phyloP scores from a whole-genome alignment of 1,140 invertebrate genomes.

The Magallana angulata region DNA sequence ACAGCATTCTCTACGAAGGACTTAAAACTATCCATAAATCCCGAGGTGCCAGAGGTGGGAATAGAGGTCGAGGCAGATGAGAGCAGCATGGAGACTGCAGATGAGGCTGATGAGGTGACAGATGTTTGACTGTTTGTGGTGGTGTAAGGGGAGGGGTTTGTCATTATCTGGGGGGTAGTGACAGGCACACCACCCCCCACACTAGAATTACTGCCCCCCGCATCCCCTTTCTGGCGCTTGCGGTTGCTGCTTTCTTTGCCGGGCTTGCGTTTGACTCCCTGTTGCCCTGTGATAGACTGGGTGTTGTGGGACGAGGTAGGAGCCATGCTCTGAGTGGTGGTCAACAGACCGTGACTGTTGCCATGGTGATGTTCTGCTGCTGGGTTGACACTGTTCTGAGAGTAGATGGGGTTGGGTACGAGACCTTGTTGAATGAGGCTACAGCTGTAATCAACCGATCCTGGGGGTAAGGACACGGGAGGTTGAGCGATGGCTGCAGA shows the following conservation, averaged over 20 bases:
- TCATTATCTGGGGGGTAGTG: slow-evolving; percentile 80
- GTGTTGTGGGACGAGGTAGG: slow-evolving; percentile 79
- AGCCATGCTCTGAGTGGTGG: slow-evolving; percentile 42
- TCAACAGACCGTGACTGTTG: slow-evolving; percentile 14
- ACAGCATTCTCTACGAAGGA: slow-evolving; percentile 79
- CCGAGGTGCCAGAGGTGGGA: slow-evolving; percentile 55
- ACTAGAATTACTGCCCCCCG: slow-evolving; percentile 65
- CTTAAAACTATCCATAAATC: slow-evolving; percentile 78
- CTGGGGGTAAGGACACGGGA: slow-evolving; percentile 71
- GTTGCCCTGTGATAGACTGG: slow-evolving; percentile 86
- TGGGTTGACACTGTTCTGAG: slow-evolving; percentile 63
- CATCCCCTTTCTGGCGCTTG: slow-evolving; percentile 65
- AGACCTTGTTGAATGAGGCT: slow-evolving; percentile 80
- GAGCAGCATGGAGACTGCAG: slow-evolving; percentile 81
- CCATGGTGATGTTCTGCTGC: slow-evolving; percentile 41
- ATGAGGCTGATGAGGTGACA: slow-evolving; percentile 81
- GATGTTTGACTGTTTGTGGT: slow-evolving; percentile 68
- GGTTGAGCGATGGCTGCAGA: slow-evolving; percentile 72
- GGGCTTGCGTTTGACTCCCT: slow-evolving; percentile 62
- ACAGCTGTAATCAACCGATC: slow-evolving; percentile 69
- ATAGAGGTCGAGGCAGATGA: slow-evolving; percentile 80
- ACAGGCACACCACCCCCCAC: slow-evolving; percentile 82
- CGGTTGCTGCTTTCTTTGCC: slow-evolving; percentile 61
- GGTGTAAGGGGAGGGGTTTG: slow-evolving; percentile 84
- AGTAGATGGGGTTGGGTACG: slow-evolving; percentile 80